Percentiles rank a stretch among this genome's conserved stretches.
Conservation (phyloP, 2,113 vertebrate genomes). For the Phodopus roborovskii region DNA sequence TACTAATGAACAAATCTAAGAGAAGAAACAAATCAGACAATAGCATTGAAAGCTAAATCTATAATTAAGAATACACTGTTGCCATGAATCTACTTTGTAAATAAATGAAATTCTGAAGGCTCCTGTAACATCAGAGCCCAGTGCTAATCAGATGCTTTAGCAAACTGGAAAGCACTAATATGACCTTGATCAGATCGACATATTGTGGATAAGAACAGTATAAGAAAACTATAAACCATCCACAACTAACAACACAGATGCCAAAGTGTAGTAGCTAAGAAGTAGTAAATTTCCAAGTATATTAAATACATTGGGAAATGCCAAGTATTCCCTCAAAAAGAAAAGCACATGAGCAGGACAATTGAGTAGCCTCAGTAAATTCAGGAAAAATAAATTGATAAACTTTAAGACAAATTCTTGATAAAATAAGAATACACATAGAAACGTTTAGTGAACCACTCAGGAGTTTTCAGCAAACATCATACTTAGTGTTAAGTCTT, state of each 20-base stretch:
- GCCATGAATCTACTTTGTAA: not conserved
- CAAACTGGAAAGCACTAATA: not conserved
- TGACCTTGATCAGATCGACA: not conserved
- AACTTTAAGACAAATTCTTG: conserved; percentile 1
- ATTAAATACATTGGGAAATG: not conserved
- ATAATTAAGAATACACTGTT: not conserved
- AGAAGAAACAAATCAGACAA: not conserved
- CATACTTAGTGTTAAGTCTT: not conserved
- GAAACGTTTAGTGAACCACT: not conserved
- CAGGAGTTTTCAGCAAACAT: not conserved
- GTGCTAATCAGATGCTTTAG: not conserved
- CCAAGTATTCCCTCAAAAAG: not conserved
- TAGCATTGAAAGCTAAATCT: not conserved
- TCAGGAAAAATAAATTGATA: not conserved
- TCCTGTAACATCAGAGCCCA: not conserved
- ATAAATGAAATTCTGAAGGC: not conserved
- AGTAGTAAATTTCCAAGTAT: not conserved
- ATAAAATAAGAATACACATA: not conserved
- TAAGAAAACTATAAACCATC: not conserved
- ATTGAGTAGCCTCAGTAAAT: not conserved
- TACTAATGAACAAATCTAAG: not conserved
- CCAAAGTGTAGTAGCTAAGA: not conserved
- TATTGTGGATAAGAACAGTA: not conserved
- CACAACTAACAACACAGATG: not conserved
- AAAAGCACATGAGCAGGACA: not conserved